Evolutionary conservation across 2,888 invertebrate species (phyloP).

Genomic region (Drosophila maculinotata): DNA sequence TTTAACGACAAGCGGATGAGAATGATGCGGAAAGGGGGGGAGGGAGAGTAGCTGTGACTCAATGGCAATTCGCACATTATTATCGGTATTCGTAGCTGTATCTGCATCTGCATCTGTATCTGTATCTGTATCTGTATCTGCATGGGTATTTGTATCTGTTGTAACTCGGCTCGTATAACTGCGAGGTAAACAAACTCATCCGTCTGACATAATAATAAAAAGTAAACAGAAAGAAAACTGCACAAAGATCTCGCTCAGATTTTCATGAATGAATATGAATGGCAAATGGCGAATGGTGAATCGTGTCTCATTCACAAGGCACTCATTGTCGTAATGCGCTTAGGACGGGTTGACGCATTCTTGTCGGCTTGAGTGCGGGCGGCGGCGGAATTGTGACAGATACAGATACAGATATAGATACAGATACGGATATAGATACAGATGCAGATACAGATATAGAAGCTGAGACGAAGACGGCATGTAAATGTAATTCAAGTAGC

Average conservation of each 20-base stretch:
- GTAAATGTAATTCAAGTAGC: slow-evolving; percentile 72
- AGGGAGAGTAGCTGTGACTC: slow-evolving; percentile 11
- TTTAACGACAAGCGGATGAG: slow-evolving; percentile 40
- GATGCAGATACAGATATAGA: slow-evolving; percentile 1
- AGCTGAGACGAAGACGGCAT: slow-evolving; percentile 18
- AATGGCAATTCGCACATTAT: slow-evolving; percentile 50
- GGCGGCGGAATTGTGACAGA: slow-evolving; percentile 42
- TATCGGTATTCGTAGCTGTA: not conserved
- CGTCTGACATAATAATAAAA: slow-evolving; percentile 40
- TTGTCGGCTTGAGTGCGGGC: slow-evolving; percentile 42
- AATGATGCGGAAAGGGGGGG: not conserved
- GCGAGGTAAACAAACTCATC: slow-evolving; percentile 67
- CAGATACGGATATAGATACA: not conserved
- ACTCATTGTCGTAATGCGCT: slow-evolving; percentile 62
- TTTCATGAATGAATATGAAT: slow-evolving; percentile 58
- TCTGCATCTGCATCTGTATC: no score
- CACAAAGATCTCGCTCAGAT: slow-evolving; percentile 54
- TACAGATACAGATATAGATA: slow-evolving; percentile 4
- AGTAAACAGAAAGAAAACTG: slow-evolving; percentile 12
- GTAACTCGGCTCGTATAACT: slow-evolving; percentile 32
- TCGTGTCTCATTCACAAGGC: slow-evolving; percentile 24
- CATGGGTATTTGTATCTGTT: slow-evolving; percentile 22
- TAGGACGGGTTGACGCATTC: slow-evolving; percentile 55
- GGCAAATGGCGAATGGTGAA: slow-evolving; percentile 13
- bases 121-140: slow-evolving; percentile 24